These are phyloP conservation scores for Antechinus stuartii DNA, from an alignment of 2,113 vertebrate species.

Conservation along the genomic window DNA sequence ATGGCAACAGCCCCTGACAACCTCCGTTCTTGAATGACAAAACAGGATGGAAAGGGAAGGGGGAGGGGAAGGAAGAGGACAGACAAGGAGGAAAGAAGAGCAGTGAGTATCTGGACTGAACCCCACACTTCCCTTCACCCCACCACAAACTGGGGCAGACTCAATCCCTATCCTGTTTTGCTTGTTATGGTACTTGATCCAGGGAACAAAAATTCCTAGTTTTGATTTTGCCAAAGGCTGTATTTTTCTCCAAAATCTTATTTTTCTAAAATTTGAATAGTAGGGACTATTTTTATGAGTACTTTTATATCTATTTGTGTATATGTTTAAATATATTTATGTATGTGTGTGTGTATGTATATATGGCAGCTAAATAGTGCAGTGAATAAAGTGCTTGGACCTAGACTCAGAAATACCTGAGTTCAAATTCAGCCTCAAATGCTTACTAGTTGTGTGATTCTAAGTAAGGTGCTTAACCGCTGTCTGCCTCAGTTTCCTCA, in stretches of 20 bases:
- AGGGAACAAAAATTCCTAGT: neutral
- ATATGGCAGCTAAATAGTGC: neutral
- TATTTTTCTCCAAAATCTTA: neutral
- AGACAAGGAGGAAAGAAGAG: neutral
- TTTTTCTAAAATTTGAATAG: neutral
- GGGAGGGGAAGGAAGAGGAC: neutral
- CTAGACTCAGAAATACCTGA: neutral
- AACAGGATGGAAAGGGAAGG: neutral
- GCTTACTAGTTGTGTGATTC: neutral
- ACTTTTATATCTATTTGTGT: neutral
- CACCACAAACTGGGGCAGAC: neutral
- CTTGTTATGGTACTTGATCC: neutral
- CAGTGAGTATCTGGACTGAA: neutral
- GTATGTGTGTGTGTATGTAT: neutral
- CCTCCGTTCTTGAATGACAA: neutral
- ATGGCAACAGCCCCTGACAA: neutral
- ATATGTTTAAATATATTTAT: neutral
- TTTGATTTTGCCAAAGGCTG: neutral
- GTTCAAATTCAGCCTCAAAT: neutral
- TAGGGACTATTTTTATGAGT: neutral
- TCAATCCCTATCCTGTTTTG: neutral
- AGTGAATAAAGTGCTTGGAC: neutral
- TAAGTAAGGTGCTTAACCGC: neutral
- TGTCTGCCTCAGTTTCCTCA: neutral
- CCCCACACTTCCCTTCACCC: neutral